Conservation (phyloP, 2,113 vertebrate genomes). For the Neofelis nebulosa region DNA sequence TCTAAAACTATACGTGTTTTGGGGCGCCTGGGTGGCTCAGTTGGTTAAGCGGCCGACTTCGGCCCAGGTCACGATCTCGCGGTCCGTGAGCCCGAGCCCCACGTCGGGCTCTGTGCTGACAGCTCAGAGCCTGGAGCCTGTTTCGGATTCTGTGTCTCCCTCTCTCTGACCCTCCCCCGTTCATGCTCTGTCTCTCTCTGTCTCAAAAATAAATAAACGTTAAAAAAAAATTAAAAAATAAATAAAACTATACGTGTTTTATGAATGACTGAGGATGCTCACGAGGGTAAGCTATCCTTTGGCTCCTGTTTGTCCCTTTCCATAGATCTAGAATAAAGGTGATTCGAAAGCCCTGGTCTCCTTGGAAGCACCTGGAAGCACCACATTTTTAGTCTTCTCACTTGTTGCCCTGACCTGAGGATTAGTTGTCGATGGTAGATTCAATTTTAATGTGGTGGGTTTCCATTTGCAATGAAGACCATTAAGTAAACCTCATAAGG, state of each 20-base stretch:
- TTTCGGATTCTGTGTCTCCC: too few species aligned
- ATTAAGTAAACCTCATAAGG: conserved; percentile 54
- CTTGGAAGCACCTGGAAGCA: background rate
- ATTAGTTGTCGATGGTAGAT: background rate
- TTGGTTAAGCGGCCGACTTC: too few species aligned
- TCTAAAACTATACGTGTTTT: background rate
- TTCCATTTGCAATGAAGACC: background rate
- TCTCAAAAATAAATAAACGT: too few species aligned
- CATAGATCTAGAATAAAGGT: background rate
- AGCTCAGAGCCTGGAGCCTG: too few species aligned
- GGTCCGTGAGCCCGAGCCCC: too few species aligned
- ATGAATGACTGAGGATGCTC: background rate
- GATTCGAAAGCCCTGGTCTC: background rate
- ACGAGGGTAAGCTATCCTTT: rapidly evolving
- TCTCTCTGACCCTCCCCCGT: too few species aligned
- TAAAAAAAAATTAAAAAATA: too few species aligned
- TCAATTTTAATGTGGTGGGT: background rate
- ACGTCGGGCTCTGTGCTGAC: too few species aligned
- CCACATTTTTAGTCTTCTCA: background rate
- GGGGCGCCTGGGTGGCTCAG: too few species aligned
- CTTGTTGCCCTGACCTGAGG: background rate
- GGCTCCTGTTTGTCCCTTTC: background rate
- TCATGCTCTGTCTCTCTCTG: too few species aligned
- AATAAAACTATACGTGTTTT: background rate
- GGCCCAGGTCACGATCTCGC: too few species aligned